These are phyloP conservation scores for Chelmon rostratus DNA, from an alignment of 2,797 vertebrate species.

Conservation along the genomic window DNA sequence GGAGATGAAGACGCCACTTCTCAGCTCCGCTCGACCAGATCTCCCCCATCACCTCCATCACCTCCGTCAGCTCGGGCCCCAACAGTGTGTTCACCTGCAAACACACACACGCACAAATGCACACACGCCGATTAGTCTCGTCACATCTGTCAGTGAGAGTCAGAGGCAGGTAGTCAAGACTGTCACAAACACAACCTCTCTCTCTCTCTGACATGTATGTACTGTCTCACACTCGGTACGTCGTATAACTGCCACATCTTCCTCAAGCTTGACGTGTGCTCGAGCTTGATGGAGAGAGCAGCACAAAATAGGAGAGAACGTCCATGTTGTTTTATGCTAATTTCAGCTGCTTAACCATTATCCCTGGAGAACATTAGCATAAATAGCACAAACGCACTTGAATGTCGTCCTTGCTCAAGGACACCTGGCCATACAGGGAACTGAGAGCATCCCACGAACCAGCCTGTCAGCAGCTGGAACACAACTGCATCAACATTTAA, in stretches of 20 bases:
- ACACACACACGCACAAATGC: slow-evolving; percentile 38
- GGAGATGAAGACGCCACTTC: slow-evolving; percentile 87
- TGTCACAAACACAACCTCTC: slow-evolving; percentile 57
- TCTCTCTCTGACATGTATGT: slow-evolving; percentile 33
- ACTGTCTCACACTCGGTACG: slow-evolving; percentile 36
- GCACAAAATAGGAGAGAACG: slow-evolving; percentile 40
- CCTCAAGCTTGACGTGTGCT: slow-evolving; percentile 90
- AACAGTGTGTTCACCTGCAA: slow-evolving; percentile 89
- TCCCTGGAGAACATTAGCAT: slow-evolving; percentile 22
- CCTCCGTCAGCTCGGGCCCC: slow-evolving; percentile 83
- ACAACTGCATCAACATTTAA: neutral
- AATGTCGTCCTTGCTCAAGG: slow-evolving; percentile 4
- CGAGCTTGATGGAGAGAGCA: slow-evolving; percentile 78
- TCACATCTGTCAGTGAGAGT: slow-evolving; percentile 54
- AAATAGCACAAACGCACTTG: neutral
- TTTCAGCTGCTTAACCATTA: slow-evolving; percentile 28
- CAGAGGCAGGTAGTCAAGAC: slow-evolving; percentile 57
- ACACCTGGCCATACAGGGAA: neutral
- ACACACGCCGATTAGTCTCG: slow-evolving; percentile 48
- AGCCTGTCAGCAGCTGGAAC: neutral
- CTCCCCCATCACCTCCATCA: slow-evolving; percentile 87
- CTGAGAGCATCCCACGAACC: neutral
- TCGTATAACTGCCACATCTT: slow-evolving; percentile 89
- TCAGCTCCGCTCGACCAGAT: slow-evolving; percentile 86
- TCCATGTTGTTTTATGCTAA: slow-evolving; percentile 41